phyloP scores from a whole-genome alignment of 2,797 vertebrate species.

The Epinephelus coioides region DNA sequence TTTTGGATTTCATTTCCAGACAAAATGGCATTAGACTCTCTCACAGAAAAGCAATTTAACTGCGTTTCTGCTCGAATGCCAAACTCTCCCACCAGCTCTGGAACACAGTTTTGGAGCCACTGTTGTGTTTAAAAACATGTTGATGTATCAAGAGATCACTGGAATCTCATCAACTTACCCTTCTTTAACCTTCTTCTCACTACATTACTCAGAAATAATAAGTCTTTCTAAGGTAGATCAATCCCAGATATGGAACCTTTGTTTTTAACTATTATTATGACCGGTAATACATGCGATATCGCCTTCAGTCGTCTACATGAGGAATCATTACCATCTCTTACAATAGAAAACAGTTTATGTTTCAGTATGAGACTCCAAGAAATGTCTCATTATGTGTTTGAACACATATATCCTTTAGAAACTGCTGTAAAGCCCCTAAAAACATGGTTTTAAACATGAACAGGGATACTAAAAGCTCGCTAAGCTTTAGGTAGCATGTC shows the following conservation, averaged over 20 bases:
- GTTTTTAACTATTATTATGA: not conserved
- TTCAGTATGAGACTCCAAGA: too few relatives aligned
- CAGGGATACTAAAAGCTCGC: not conserved
- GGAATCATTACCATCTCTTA: too few relatives aligned
- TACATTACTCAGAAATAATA: not conserved
- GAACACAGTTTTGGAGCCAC: not conserved
- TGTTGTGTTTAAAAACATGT: not conserved
- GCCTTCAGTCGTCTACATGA: too few relatives aligned
- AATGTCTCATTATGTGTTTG: too few relatives aligned
- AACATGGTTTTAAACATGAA: too few relatives aligned
- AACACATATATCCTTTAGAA: not conserved
- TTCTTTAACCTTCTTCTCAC: not conserved
- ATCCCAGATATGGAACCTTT: not conserved
- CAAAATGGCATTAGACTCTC: constrained; percentile 18
- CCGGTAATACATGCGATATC: too few relatives aligned
- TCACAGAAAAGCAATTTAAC: constrained; percentile 14
- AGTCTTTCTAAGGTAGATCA: not conserved
- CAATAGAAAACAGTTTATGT: too few relatives aligned
- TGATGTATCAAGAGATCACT: constrained; percentile 3
- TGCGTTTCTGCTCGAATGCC: constrained; percentile 10
- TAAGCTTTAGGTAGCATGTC: not conserved
- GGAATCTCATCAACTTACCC: constrained; percentile 5
- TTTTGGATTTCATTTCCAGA: constrained; percentile 40
- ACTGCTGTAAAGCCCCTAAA: not conserved
- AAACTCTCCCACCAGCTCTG: constrained; percentile 10